phyloP scores from a whole-genome alignment of 2,797 vertebrate genomes.

The Helarctos malayanus region DNA sequence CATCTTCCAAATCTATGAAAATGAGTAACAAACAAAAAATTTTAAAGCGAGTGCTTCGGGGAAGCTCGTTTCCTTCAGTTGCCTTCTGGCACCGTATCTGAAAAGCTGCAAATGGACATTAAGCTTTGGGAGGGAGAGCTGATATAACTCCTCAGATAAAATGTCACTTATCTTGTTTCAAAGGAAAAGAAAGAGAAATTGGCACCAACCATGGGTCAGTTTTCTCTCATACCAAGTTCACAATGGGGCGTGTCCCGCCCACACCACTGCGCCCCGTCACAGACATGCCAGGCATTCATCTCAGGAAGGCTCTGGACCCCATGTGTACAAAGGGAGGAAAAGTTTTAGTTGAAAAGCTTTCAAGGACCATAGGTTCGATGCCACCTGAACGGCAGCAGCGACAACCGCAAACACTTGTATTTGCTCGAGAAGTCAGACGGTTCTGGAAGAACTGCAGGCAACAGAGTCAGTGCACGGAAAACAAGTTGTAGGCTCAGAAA shows the following conservation, averaged over 20 bases:
- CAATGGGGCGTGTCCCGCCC: conserved; percentile 88
- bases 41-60: not conserved
- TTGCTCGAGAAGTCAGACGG: not conserved
- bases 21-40: not conserved
- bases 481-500: not conserved
- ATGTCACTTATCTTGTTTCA: conserved; percentile 94
- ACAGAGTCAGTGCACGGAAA: accelerated
- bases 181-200: conserved; percentile 94
- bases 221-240: conserved; percentile 92
- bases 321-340: not conserved
- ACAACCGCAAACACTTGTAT: not conserved
- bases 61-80: not conserved
- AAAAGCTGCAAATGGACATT: not conserved
- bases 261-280: conserved; percentile 89
- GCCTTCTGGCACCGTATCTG: not conserved
- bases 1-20: not conserved
- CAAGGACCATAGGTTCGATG: not conserved
- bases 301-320: conserved; percentile 81
- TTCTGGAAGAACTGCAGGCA: not conserved
- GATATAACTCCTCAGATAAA: conserved; percentile 96
- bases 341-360: not conserved
- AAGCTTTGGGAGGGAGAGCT: conserved; percentile 78
- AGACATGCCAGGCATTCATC: conserved; percentile 86
- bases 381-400: not conserved
- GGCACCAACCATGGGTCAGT: conserved; percentile 87